These are phyloP conservation scores for Rhabditoides inermis DNA, from an alignment of 2,888 invertebrate genomes.

Conservation along the genomic window DNA sequence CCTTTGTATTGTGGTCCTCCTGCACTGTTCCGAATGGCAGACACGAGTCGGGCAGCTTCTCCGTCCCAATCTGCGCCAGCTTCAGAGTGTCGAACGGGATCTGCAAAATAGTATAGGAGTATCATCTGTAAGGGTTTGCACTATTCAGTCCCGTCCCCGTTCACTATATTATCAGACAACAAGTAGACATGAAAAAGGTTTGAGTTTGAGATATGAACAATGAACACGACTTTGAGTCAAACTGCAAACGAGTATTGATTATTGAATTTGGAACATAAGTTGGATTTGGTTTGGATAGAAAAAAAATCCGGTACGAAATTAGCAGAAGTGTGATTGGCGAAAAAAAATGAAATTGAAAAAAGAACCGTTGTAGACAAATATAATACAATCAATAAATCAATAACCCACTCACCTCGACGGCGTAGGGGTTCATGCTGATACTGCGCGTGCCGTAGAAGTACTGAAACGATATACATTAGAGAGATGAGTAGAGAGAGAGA, in stretches of 20 bases:
- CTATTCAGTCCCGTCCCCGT: no score
- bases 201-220: no score
- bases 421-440: constrained; percentile 65
- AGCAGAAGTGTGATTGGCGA: no score
- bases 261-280: no score
- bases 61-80: constrained; percentile 55
- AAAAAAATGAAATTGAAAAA: not conserved
- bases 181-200: no score
- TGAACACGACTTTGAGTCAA: no score
- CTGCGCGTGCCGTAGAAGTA: constrained; percentile 85
- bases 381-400: constrained; percentile 9
- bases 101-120: no score
- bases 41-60: constrained; percentile 86
- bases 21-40: constrained; percentile 90
- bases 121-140: no score
- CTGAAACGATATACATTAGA: constrained; percentile 59
- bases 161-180: no score
- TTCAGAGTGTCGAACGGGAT: constrained; percentile 81
- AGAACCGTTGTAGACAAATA: not conserved
- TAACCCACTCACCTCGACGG: constrained; percentile 64
- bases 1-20: constrained; percentile 62
- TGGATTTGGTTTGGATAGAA: no score
- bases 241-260: no score
- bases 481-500: constrained; percentile 1
- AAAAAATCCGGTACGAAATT: no score